Percentiles rank a stretch among this genome's conserved stretches.
These are phyloP conservation scores for Eudyptes chrysolophus DNA, from an alignment of 2,113 vertebrate genomes.

Conservation along the genomic window DNA sequence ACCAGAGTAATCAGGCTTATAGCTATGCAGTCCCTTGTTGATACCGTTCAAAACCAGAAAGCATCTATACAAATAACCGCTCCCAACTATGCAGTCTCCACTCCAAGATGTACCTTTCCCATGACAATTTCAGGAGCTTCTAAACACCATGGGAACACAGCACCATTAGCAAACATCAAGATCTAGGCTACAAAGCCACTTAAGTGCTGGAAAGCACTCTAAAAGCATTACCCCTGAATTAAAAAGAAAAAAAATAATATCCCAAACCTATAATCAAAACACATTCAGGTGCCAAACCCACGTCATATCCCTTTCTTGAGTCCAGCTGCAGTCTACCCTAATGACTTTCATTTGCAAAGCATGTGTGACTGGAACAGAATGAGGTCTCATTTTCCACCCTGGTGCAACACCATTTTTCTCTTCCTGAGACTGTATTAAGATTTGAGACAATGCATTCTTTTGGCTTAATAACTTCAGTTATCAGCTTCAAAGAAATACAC, in stretches of 20 bases:
- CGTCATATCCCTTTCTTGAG: background rate
- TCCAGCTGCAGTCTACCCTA: background rate
- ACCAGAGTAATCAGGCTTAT: background rate
- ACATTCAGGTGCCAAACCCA: background rate
- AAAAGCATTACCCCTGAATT: background rate
- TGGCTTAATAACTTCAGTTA: background rate
- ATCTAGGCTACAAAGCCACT: background rate
- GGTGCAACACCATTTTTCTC: background rate
- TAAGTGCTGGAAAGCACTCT: background rate
- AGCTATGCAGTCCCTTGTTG: background rate
- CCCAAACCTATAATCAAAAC: fast-evolving
- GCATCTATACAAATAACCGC: background rate
- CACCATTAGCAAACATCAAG: background rate
- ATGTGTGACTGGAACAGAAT: background rate
- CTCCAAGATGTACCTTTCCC: fast-evolving
- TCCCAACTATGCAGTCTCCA: background rate
- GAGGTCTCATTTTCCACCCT: background rate
- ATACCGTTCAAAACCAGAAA: background rate
- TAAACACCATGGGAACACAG: fast-evolving
- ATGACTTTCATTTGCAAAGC: background rate
- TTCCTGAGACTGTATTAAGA: background rate
- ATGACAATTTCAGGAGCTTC: background rate
- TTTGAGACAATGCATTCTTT: background rate
- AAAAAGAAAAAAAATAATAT: background rate
- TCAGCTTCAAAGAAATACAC: background rate